Evolutionary conservation across 1,140 invertebrate species (phyloP).

Genomic region (Geopemphigus sp.): DNA sequence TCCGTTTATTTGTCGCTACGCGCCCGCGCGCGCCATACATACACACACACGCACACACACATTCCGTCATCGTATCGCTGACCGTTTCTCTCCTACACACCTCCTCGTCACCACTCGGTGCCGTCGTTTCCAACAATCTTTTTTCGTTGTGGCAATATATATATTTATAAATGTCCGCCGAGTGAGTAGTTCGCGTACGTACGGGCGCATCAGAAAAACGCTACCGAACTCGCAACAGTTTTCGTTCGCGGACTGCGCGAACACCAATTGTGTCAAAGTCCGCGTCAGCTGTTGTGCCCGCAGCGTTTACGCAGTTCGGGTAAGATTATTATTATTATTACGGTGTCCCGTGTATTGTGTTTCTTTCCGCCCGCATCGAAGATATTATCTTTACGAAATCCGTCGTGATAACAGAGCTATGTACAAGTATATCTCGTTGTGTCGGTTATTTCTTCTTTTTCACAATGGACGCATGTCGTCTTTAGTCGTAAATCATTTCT

Average conservation of each 20-base stretch:
- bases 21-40: neutral
- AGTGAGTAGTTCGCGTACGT: neutral
- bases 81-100: too few species aligned
- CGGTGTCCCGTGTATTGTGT: too few species aligned
- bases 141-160: neutral
- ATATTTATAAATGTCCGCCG: too few species aligned
- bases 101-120: too few species aligned
- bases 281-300: neutral
- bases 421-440: too few species aligned
- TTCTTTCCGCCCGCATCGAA: too few species aligned
- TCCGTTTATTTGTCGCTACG: neutral
- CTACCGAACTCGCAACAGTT: neutral
- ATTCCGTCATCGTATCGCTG: neutral
- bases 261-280: neutral
- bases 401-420: too few species aligned
- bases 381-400: too few species aligned
- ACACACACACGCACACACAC: neutral
- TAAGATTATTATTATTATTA: neutral
- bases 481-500: too few species aligned
- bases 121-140: neutral
- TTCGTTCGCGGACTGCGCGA: neutral
- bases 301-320: neutral
- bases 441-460: too few species aligned
- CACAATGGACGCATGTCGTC: too few species aligned
- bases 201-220: neutral